Evolutionary conservation across 2,113 vertebrate genomes (phyloP).

Genomic region (Gallinago paraguaiae): DNA sequence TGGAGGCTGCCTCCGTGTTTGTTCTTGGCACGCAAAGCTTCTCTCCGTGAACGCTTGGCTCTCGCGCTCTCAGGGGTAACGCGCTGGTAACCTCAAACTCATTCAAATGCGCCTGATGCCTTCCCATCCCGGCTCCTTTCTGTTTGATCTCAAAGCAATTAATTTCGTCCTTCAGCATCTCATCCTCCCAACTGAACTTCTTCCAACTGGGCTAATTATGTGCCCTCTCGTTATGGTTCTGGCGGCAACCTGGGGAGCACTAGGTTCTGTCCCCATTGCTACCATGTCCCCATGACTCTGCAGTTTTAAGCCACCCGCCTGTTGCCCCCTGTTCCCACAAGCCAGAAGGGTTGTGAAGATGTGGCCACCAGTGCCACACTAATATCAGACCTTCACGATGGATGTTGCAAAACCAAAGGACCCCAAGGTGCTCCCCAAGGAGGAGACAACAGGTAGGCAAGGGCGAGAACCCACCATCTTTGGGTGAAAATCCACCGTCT

Average conservation of each 20-base stretch:
- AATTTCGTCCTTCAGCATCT: slow-evolving; percentile 5
- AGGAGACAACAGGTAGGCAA: background rate
- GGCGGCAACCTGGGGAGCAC: background rate
- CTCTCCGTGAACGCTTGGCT: background rate
- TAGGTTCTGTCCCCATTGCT: background rate
- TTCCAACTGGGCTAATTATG: background rate
- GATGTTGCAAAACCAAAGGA: background rate
- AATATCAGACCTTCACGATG: background rate
- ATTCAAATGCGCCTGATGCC: background rate
- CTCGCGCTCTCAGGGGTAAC: background rate
- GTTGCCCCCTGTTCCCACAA: background rate
- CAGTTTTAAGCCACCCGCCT: background rate
- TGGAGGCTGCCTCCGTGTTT: background rate
- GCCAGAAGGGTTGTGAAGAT: background rate
- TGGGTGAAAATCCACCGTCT: background rate
- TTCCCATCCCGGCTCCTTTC: background rate
- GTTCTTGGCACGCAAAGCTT: background rate
- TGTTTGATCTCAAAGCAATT: background rate
- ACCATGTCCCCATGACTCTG: accelerated
- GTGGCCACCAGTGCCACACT: accelerated
- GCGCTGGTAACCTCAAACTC: background rate
- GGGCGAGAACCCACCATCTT: background rate
- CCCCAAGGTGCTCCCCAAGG: background rate
- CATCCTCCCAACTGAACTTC: background rate
- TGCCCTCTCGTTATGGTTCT: background rate